Percentiles rank a stretch among this genome's conserved stretches.
Conservation (phyloP, 2,888 invertebrate genomes). For the Monochamus alternatus region DNA sequence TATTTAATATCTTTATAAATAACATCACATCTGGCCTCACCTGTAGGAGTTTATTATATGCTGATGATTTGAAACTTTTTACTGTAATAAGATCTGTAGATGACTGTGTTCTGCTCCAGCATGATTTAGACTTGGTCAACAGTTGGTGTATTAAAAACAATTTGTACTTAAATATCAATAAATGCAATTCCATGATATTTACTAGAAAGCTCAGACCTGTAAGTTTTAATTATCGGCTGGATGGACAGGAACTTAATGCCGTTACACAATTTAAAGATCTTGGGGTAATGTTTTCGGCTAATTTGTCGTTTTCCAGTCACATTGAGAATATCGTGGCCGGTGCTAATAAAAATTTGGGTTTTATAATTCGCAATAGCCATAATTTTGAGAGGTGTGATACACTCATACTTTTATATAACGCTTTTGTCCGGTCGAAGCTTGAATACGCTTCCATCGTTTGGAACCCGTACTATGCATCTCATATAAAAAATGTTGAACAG, state of each 20-base stretch:
- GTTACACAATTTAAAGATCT: slow-evolving; percentile 13
- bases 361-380: neutral
- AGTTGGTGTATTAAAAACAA: too few species aligned
- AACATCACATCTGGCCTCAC: neutral
- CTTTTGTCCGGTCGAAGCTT: slow-evolving; percentile 13
- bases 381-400: too few species aligned
- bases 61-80: slow-evolving; percentile 13
- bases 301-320: slow-evolving; percentile 5
- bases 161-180: too few species aligned
- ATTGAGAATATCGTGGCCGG: neutral
- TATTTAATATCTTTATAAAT: slow-evolving; percentile 14
- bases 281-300: slow-evolving; percentile 11
- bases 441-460: slow-evolving; percentile 27
- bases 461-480: slow-evolving; percentile 5
- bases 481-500: slow-evolving; percentile 14
- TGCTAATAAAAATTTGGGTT: slow-evolving; percentile 19
- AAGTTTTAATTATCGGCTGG: neutral
- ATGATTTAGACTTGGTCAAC: too few species aligned
- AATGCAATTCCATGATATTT: too few species aligned
- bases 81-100: neutral
- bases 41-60: neutral
- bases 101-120: too few species aligned
- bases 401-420: neutral
- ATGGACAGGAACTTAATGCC: neutral
- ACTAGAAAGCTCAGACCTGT: too few species aligned